These are phyloP conservation scores for Anas platyrhynchos DNA, from an alignment of 2,113 vertebrate species.

Conservation along the genomic window DNA sequence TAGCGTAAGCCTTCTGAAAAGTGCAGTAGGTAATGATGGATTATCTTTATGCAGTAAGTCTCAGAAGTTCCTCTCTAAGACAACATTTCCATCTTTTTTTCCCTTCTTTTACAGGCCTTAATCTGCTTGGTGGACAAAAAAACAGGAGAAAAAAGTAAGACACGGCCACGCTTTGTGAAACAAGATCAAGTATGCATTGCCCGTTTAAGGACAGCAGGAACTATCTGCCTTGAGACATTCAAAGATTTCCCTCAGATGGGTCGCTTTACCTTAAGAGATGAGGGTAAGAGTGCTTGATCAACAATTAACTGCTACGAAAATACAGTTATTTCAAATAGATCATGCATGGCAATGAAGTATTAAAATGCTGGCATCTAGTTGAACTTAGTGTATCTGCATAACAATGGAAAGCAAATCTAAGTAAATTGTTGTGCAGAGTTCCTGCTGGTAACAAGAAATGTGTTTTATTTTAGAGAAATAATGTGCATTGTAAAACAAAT, in stretches of 20 bases:
- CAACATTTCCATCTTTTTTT: too few species aligned
- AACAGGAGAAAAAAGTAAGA: slow-evolving; percentile 97
- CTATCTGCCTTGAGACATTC: slow-evolving; percentile 99
- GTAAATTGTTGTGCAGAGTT: background rate
- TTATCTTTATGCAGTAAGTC: background rate
- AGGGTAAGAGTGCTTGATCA: slow-evolving; percentile 82
- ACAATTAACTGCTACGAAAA: background rate
- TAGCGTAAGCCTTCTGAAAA: background rate
- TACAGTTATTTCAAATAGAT: background rate
- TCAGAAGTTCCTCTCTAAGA: too few species aligned
- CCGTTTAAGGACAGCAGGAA: slow-evolving; percentile 92
- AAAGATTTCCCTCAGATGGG: slow-evolving; percentile 99
- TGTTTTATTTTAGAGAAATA: background rate
- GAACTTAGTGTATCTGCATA: background rate
- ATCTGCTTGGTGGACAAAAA: slow-evolving; percentile 99
- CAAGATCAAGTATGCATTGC: slow-evolving; percentile 99
- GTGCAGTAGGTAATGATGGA: background rate
- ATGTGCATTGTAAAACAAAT: background rate
- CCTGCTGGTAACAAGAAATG: background rate
- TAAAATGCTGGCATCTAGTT: background rate
- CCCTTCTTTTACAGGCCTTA: slow-evolving; percentile 86
- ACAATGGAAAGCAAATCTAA: background rate
- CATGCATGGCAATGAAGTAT: background rate
- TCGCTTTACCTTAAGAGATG: slow-evolving; percentile 95
- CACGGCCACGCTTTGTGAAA: slow-evolving; percentile 96